Evolutionary conservation across 23 tunicate species (phyloP).

Genomic region (Trididemnum miniatum): DNA sequence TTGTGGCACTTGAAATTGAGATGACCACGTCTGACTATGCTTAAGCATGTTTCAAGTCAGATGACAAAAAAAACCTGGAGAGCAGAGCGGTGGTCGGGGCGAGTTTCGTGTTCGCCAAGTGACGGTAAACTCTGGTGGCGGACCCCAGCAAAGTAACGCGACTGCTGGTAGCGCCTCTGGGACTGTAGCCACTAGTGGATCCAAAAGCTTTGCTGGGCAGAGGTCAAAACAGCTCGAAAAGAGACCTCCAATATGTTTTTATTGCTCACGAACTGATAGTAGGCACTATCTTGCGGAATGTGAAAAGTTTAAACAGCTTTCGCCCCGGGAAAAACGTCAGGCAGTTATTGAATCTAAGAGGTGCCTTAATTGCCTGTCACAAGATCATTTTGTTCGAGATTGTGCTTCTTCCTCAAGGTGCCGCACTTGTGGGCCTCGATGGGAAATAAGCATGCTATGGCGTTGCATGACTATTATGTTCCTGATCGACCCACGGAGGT

Average conservation of each 20-base stretch:
- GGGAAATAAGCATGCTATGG: neutral
- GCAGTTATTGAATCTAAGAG: neutral
- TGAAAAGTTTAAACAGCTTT: neutral
- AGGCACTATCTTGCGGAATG: neutral
- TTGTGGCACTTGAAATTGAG: neutral
- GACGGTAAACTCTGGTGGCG: too few species aligned
- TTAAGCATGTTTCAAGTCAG: neutral
- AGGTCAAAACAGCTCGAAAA: neutral
- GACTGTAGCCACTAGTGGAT: neutral
- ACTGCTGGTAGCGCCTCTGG: too few species aligned
- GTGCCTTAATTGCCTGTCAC: neutral
- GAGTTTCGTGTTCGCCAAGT: neutral
- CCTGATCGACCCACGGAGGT: too few species aligned
- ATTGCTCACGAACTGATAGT: neutral
- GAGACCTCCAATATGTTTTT: neutral
- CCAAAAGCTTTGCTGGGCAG: neutral
- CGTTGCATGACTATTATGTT: neutral
- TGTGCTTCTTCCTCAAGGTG: neutral
- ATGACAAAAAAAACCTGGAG: neutral
- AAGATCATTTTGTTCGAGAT: neutral
- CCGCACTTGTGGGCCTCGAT: neutral
- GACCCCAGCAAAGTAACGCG: too few species aligned
- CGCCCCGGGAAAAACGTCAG: neutral
- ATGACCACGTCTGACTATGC: neutral
- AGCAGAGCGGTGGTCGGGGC: neutral